Evolutionary conservation across 2,888 invertebrate species (phyloP).

Genomic region (Serrognathus titanus): DNA sequence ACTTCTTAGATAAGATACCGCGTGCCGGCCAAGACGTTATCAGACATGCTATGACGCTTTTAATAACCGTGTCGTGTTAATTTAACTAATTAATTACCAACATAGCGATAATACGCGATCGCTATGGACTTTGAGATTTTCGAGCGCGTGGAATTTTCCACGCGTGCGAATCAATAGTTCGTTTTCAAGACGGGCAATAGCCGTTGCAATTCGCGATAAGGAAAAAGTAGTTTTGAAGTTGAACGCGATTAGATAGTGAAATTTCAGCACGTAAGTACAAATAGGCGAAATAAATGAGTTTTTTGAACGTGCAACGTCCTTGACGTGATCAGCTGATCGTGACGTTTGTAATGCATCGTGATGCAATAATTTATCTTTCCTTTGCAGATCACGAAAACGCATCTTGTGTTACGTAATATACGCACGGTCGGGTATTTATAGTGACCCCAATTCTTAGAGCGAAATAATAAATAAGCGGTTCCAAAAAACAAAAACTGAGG

Average conservation of each 20-base stretch:
- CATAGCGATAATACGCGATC: background rate
- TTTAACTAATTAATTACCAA: background rate
- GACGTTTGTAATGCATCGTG: background rate
- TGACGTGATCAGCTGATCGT: conserved; percentile 12
- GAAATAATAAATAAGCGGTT: too few relatives aligned
- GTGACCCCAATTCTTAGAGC: too few relatives aligned
- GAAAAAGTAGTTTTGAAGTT: too few relatives aligned
- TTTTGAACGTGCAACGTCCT: conserved; percentile 3
- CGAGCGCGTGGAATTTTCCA: conserved; percentile 10
- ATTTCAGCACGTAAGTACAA: background rate
- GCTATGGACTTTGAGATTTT: background rate
- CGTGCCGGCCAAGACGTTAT: background rate
- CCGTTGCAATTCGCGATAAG: too few relatives aligned
- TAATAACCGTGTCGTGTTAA: background rate
- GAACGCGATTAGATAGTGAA: background rate
- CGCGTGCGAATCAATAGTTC: conserved; percentile 9
- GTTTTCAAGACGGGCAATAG: too few relatives aligned
- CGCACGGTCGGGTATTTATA: background rate
- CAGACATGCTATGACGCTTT: background rate
- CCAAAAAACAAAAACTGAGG: too few relatives aligned
- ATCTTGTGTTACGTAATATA: too few relatives aligned
- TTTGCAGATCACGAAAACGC: background rate
- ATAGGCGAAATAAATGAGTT: background rate
- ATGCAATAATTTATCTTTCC: background rate
- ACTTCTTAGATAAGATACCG: conserved; percentile 7